A percentile compares a stretch with the other conserved stretches of the same genome.
These are phyloP conservation scores for Rhagoletis pomonella DNA, from an alignment of 1,140 invertebrate species.

Conservation along the genomic window DNA sequence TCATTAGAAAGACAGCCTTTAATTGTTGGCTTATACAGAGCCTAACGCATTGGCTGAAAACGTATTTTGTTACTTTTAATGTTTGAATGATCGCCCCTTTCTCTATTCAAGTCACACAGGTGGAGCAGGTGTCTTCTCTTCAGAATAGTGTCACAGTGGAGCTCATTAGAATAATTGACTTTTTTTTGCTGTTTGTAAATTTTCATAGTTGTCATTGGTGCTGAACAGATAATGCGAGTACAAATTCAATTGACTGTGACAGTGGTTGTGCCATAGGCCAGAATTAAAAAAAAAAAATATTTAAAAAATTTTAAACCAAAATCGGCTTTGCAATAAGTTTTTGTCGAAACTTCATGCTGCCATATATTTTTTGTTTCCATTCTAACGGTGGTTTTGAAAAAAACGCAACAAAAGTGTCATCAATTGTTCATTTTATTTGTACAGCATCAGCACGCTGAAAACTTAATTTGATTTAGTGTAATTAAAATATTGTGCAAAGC, in stretches of 20 bases:
- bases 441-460: too few species aligned
- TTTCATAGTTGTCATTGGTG: background rate
- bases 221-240: background rate
- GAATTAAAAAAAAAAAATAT: too few species aligned
- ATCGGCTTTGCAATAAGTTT: too few species aligned
- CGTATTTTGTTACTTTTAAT: background rate
- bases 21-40: background rate
- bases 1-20: background rate
- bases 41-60: background rate
- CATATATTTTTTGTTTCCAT: too few species aligned
- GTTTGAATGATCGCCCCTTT: background rate
- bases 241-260: background rate
- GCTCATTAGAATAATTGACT: background rate
- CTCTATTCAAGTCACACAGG: slow-evolving; percentile 14
- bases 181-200: background rate
- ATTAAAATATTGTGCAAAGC: too few species aligned
- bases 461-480: too few species aligned
- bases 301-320: too few species aligned
- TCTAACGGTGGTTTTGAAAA: too few species aligned
- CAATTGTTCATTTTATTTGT: too few species aligned
- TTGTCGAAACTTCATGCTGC: too few species aligned
- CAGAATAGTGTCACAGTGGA: background rate
- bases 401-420: too few species aligned
- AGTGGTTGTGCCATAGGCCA: too few species aligned
- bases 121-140: slow-evolving; percentile 20